These are phyloP conservation scores for Platynereis dumerilii DNA, from an alignment of 2,888 invertebrate genomes.

Conservation along the genomic window DNA sequence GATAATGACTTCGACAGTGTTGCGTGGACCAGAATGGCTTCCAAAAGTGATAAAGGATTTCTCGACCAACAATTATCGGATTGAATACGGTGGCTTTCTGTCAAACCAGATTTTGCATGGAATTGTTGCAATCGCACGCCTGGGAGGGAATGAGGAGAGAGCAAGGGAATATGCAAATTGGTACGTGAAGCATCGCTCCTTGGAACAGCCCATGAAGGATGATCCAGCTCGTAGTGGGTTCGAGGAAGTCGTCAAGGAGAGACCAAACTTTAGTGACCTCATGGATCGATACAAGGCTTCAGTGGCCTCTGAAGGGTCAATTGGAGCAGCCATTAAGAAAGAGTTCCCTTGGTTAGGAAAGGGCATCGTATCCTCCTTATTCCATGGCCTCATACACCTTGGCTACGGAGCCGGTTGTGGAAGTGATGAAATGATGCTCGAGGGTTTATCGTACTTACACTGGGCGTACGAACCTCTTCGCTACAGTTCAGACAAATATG, in stretches of 20 bases:
- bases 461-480: background rate
- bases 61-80: background rate
- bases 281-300: background rate
- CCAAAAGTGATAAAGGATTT: background rate
- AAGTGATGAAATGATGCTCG: background rate
- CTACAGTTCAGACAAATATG: background rate
- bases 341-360: background rate
- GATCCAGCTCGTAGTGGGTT: background rate
- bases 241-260: background rate
- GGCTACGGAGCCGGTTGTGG: constrained; percentile 5
- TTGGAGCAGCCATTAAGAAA: background rate
- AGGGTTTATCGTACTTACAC: constrained; percentile 16
- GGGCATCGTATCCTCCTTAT: background rate
- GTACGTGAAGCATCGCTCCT: background rate
- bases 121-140: background rate
- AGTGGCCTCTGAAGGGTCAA: background rate
- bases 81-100: background rate
- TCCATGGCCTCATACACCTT: constrained; percentile 13
- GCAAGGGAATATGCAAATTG: background rate
- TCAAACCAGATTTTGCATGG: constrained; percentile 12
- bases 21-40: background rate
- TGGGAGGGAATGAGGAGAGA: constrained; percentile 4
- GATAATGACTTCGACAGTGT: background rate
- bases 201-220: background rate
- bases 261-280: background rate